Evolutionary conservation across 2,113 vertebrate genomes (phyloP), one percentile per base, ranked within the genome.

Genomic region (Murina feae): DNA sequence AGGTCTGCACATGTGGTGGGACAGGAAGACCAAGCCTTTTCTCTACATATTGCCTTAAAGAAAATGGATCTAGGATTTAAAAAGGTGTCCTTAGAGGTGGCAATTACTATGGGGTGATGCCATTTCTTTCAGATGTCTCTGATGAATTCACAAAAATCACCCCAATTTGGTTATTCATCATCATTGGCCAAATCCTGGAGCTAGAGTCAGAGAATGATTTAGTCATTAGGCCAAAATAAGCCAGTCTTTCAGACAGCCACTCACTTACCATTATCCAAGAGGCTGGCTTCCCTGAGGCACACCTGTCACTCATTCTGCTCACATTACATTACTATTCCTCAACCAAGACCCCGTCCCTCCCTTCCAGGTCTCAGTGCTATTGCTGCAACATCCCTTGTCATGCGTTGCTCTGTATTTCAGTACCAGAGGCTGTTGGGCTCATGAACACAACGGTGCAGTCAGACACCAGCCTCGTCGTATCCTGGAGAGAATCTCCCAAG

Each of bases 401-500:
- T 75, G 39, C 0, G 10, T 97, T 93, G 42, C n/a, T 96, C 42
- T 97, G 90, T 96, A 20, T 98, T 98, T 96, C 96, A 98, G 98
- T 98, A 76, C 98, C 98, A 76, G 98, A 96, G 79, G 96, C 97
- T 35, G 98, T 98, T 53, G n/a, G 53, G n/a, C 80, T 85, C 37
- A 85, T 98, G 84, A 90, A 96, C n/a, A 35, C 85, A 25, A 94
- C 93, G 0, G 97, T 98, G 97, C 86, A 96, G 80, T 98, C 98
- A 69, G 98, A 98, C 80, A 97, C 92, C 4, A 96, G 53, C 28
- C 86, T 98, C 35, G 65, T 55, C 4, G 23, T 98, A 90, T 95
- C 95, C 91, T 98, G 98, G 98, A 96, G 49, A 89, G 98, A 98
- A 58, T 96, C 98, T 91, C 28, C 58, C n/a, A 95, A 97, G 78